Conservation (phyloP, 2,113 vertebrate species). For the Prionailurus bengalensis region DNA sequence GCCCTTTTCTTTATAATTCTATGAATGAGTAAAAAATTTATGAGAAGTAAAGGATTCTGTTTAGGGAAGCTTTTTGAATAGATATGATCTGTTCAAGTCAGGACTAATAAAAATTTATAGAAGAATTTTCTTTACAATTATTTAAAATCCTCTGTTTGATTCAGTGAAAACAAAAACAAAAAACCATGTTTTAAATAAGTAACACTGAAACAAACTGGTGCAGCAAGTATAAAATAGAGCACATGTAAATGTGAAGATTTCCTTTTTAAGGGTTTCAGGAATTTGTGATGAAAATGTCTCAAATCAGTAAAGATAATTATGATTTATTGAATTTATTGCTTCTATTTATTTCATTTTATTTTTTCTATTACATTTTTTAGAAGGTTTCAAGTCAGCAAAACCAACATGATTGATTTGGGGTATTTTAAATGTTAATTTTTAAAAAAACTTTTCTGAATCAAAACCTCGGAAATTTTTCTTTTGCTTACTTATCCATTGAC, state of each 20-base stretch:
- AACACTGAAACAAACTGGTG: conserved; percentile 13
- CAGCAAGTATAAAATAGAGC: not conserved
- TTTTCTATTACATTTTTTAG: not conserved
- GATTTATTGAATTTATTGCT: not conserved
- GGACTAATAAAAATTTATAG: conserved; percentile 18
- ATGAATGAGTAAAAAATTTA: not conserved
- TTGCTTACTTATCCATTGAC: conserved; percentile 9
- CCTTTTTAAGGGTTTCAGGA: conserved; percentile 22
- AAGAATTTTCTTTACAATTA: conserved; percentile 36
- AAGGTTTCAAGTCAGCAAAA: conserved; percentile 6
- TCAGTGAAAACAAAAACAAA: not conserved
- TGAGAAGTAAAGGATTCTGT: conserved; percentile 52
- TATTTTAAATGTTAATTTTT: conserved; percentile 33
- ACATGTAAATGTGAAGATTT: conserved; percentile 4
- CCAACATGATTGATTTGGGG: not conserved
- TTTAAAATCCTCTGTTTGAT: conserved; percentile 55
- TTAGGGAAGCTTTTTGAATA: conserved; percentile 52
- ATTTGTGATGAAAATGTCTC: conserved; percentile 7
- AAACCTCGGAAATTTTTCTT: conserved; percentile 35
- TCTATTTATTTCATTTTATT: not conserved
- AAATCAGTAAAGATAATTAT: not conserved
- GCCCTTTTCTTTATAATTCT: conserved; percentile 50
- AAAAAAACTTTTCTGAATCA: not conserved
- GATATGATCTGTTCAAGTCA: conserved; percentile 33
- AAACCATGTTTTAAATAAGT: conserved; percentile 25